Evolutionary conservation across 2,888 invertebrate species (phyloP), one percentile per base, ranked within the genome.

Genomic region (Poecilus cupreus): DNA sequence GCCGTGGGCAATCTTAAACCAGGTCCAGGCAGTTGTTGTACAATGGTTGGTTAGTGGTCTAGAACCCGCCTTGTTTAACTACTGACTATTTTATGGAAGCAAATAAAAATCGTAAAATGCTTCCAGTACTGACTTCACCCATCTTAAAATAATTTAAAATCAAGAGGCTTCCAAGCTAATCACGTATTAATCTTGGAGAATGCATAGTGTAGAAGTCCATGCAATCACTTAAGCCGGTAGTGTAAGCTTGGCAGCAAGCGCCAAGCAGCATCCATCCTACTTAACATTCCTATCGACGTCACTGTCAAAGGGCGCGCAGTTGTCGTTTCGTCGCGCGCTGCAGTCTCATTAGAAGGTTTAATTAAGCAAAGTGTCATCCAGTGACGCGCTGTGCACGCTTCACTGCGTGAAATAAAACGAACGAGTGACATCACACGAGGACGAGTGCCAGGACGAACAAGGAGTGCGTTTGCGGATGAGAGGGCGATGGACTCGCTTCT

Each of bases 311-410:
- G 22, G 46, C 46, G 72, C 24, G 11, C 64, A 68, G 74, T 18
- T 6, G 39, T 18, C 20, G 54, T 37, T 16, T 32, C 49, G 49
- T 26, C 22, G 74, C 10, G 37, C 74, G 60, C 46, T 60, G 77
- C 43, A 39, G 54, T 80, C 80, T 80, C 80, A 80, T 80, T 80
- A 80, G 54, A 57, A 72, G 80, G 39, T 72, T 80, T 80, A 80
- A 80, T 80, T 80, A 80, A 80, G 80, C 80, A 80, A 80, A 80
- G 80, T 80, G 80, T 80, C 79, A 79, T 79, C 79, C 51, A 79
- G 68, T 57, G 57, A 77, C 49, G 70, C 46, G 78, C 26, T 22
- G 18, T 68, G 39, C 68, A 68, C 70, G 68, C 64, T 68, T 79
- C 68, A 68, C 79, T 79, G 79, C 68, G 49, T 64, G 79, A 70